These are phyloP conservation scores for Troilus luridus DNA, from an alignment of 2,888 invertebrate genomes.

Conservation along the genomic window DNA sequence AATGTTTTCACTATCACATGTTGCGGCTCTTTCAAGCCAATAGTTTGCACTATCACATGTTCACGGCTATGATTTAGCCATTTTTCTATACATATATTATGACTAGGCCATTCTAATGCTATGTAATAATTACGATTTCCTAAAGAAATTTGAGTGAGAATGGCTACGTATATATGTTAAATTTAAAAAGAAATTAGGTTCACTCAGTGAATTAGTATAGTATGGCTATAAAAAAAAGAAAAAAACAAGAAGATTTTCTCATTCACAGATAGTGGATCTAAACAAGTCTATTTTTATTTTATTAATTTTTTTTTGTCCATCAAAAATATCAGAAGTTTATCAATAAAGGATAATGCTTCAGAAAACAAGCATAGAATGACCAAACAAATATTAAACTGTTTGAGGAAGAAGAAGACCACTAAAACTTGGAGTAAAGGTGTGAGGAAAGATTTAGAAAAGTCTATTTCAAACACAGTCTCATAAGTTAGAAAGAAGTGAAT, in stretches of 20 bases:
- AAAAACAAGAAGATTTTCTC: neutral
- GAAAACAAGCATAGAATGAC: too few species aligned
- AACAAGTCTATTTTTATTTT: too few species aligned
- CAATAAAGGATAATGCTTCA: too few species aligned
- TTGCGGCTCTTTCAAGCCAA: neutral
- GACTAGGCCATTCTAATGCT: neutral
- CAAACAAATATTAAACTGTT: too few species aligned
- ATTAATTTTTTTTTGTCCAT: too few species aligned
- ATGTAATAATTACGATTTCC: neutral
- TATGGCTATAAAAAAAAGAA: neutral
- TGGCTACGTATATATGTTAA: neutral
- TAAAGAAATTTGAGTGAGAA: neutral
- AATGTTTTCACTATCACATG: constrained; percentile 4
- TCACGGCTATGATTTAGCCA: neutral
- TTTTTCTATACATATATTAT: constrained; percentile 15
- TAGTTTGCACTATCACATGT: constrained; percentile 4
- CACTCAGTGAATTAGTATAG: neutral
- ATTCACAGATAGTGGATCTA: too few species aligned
- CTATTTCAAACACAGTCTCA: too few species aligned
- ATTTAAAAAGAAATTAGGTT: neutral
- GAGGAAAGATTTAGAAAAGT: too few species aligned
- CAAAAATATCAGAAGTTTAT: too few species aligned
- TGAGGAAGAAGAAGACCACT: too few species aligned
- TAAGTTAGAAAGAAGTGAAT: too few species aligned
- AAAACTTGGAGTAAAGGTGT: too few species aligned